A percentile compares a stretch with the other conserved stretches of the same genome.
phyloP scores from a whole-genome alignment of 2,113 vertebrate species.

The Accipiter virgatus region DNA sequence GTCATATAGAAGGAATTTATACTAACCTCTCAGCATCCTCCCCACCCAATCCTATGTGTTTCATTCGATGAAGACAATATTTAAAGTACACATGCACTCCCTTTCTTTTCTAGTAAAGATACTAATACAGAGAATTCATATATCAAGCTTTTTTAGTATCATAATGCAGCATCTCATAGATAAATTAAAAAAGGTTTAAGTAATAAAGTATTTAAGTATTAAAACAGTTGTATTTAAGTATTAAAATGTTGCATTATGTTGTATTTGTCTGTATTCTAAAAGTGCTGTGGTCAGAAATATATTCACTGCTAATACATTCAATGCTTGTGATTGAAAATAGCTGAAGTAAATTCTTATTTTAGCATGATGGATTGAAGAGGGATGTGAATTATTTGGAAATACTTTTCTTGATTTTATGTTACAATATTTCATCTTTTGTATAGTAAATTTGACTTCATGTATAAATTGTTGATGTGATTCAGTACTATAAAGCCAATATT shows the following conservation, averaged over 20 bases:
- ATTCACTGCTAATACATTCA: neutral
- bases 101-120: neutral
- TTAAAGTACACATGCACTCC: neutral
- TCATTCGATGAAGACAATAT: neutral
- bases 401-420: neutral
- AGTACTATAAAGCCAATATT: neutral
- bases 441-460: neutral
- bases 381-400: neutral
- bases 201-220: neutral
- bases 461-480: neutral
- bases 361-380: neutral
- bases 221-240: neutral
- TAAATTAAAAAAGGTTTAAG: neutral
- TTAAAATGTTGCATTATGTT: neutral
- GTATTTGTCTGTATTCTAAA: neutral
- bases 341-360: neutral
- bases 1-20: neutral
- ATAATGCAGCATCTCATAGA: neutral
- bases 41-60: neutral
- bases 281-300: neutral
- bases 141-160: neutral
- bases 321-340: neutral
- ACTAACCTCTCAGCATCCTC: neutral
- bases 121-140: neutral
- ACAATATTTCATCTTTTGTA: neutral